Evolutionary conservation across 2,113 vertebrate species (phyloP), one percentile per base, ranked within the genome.

Genomic region (Mormyrus iriodes): DNA sequence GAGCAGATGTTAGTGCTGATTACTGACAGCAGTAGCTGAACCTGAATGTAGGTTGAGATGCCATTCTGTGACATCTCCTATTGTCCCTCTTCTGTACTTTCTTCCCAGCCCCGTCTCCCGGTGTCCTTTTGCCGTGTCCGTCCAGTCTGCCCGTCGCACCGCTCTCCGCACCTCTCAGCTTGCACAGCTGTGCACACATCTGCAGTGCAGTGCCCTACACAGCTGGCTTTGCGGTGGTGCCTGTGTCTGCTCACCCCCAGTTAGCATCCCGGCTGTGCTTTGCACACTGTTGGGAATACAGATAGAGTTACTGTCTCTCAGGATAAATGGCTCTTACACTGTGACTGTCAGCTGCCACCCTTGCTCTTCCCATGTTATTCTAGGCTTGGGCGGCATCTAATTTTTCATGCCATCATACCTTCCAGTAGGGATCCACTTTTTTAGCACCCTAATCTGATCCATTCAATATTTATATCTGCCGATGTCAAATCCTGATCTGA

Each of bases 171-270:
- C 19, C 88, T 82, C 27, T 44, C 31, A 42, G 46, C 65, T 55
- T 21, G 9, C 76, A 55, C 87, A 88, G 87, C 35, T 61, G 86
- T 87, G 39, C 5, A 21, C 51, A 87, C 86, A 65, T 61, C 86
- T 87, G 86, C 31, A 15, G 19, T 9, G 42, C 10, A 35, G 35
- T 12, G 15, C 31, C 27, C 35, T 17, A 24, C 9, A 48, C 55
- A 48, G 42, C 24, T 65, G 55, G 8, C 44, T 35, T 2, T 21
- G 49, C 52, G 35, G 8, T 15, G 21, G 19, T 0, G 39, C 31
- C 48, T 31, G 49, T n/a, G 51, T 86, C 31, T 35, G 52, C 51
- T 55, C 15, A 17, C 85, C 13, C 10, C 83, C n/a, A 42, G 48
- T 35, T 6, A 55, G 51, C 52, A 27, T 53, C 51, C 31, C 61